Evolutionary conservation across 1,140 invertebrate genomes (phyloP).

Genomic region (Spodoptera frugiperda): DNA sequence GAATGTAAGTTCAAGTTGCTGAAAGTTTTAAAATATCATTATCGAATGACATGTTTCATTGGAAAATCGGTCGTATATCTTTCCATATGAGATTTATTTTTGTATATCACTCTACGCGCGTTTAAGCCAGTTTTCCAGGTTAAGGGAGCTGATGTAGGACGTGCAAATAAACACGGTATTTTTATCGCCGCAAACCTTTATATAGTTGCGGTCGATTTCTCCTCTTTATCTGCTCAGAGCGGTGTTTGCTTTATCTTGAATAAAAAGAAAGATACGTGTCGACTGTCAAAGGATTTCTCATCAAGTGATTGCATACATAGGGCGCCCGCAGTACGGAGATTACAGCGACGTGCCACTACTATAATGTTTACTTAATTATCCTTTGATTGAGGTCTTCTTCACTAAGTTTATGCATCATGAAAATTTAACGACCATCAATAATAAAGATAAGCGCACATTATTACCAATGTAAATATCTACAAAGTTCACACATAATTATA

Average conservation of each 20-base stretch:
- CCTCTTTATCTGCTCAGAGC: constrained; percentile 83
- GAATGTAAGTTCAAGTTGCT: constrained; percentile 74
- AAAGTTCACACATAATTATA: constrained; percentile 45
- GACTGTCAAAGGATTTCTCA: constrained; percentile 59
- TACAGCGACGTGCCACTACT: not conserved
- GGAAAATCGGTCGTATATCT: constrained; percentile 66
- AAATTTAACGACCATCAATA: constrained; percentile 33
- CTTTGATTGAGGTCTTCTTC: constrained; percentile 9
- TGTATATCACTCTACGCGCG: constrained; percentile 41
- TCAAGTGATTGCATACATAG: constrained; percentile 54
- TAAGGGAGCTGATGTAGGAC: constrained; percentile 79
- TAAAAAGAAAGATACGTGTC: constrained; percentile 76
- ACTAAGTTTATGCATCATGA: constrained; percentile 15
- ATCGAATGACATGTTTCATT: constrained; percentile 41
- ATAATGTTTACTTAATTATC: constrained; percentile 26
- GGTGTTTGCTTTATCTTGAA: constrained; percentile 84
- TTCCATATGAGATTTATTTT: constrained; percentile 63
- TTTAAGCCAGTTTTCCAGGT: constrained; percentile 66
- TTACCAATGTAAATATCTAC: constrained; percentile 41
- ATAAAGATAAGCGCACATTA: constrained; percentile 47
- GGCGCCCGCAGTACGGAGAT: not conserved
- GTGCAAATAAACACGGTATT: constrained; percentile 86
- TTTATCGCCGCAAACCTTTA: constrained; percentile 85
- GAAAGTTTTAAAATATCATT: constrained; percentile 56
- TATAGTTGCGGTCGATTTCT: constrained; percentile 85